Evolutionary conservation across 2,113 vertebrate genomes (phyloP).

Genomic region (Myanophis thanlyinensis): DNA sequence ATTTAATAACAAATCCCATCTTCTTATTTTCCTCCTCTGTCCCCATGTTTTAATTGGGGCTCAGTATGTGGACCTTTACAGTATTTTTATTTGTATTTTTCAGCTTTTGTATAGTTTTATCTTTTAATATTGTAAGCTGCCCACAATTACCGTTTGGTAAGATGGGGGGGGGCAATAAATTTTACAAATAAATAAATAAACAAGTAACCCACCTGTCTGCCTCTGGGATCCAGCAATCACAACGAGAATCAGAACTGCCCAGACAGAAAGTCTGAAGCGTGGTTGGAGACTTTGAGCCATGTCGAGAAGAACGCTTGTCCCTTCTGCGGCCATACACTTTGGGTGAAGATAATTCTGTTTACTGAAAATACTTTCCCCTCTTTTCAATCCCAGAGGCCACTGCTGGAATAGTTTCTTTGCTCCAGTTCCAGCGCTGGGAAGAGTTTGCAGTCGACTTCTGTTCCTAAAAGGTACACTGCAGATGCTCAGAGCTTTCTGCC

Average conservation of each 20-base stretch:
- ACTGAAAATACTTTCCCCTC: background rate
- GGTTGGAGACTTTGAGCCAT: conserved; percentile 26
- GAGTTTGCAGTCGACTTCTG: conserved; percentile 44
- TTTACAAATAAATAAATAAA: background rate
- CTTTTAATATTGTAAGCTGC: background rate
- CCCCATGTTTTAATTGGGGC: background rate
- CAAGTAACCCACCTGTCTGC: conserved; percentile 30
- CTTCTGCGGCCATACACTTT: fast-evolving
- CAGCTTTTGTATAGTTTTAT: background rate
- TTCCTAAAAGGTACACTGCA: conserved; percentile 14
- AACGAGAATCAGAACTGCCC: conserved; percentile 24
- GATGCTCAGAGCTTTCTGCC: background rate
- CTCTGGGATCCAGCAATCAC: conserved; percentile 35
- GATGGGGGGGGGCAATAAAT: background rate
- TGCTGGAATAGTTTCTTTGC: conserved; percentile 4
- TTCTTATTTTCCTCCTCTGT: background rate
- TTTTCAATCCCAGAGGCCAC: conserved; percentile 47
- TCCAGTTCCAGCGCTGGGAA: conserved; percentile 48
- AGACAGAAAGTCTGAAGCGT: conserved; percentile 42
- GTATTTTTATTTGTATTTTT: background rate
- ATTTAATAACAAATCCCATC: background rate
- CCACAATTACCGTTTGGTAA: background rate
- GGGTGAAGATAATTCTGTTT: background rate
- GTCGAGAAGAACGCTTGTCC: background rate
- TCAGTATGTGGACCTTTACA: background rate